A percentile compares a stretch with the other conserved stretches of the same genome.
Conservation (phyloP, 1,140 invertebrate species). For the Vollenhovia emeryi region DNA sequence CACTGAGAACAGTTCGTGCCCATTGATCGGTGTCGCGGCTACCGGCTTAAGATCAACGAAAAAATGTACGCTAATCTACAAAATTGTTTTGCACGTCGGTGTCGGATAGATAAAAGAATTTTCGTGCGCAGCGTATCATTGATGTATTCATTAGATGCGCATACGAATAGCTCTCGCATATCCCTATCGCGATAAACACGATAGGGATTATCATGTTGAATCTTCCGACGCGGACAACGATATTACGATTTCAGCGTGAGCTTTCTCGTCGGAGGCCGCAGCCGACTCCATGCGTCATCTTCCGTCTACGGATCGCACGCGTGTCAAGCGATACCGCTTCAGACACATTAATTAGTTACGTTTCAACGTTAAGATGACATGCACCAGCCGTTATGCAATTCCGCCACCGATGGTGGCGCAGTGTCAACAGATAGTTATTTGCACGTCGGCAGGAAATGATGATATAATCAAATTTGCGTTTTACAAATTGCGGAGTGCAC, state of each 20-base stretch:
- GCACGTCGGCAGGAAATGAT: not conserved
- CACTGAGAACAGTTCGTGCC: not conserved
- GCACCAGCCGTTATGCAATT: not conserved
- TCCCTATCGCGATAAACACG: not conserved
- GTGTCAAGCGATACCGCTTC: constrained; percentile 1
- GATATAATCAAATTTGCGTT: not conserved
- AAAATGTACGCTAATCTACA: not conserved
- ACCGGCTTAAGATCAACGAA: not conserved
- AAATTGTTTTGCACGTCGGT: not conserved
- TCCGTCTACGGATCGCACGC: constrained; percentile 8
- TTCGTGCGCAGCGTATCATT: not conserved
- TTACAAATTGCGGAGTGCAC: not conserved
- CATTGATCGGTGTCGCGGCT: not conserved
- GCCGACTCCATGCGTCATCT: not conserved
- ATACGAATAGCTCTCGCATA: not conserved
- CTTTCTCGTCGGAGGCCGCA: constrained; percentile 26
- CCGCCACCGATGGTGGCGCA: not conserved
- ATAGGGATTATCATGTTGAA: constrained; percentile 4
- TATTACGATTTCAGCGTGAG: constrained; percentile 44
- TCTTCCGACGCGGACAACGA: constrained; percentile 21
- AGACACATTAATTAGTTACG: constrained; percentile 42
- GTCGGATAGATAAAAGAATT: not conserved
- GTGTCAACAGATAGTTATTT: constrained; percentile 2
- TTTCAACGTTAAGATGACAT: constrained; percentile 14
- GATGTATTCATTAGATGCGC: constrained; percentile 29